Percentiles rank a stretch among this genome's conserved stretches.
Conservation (phyloP, 2,888 invertebrate genomes). For the Phalera bucephala region DNA sequence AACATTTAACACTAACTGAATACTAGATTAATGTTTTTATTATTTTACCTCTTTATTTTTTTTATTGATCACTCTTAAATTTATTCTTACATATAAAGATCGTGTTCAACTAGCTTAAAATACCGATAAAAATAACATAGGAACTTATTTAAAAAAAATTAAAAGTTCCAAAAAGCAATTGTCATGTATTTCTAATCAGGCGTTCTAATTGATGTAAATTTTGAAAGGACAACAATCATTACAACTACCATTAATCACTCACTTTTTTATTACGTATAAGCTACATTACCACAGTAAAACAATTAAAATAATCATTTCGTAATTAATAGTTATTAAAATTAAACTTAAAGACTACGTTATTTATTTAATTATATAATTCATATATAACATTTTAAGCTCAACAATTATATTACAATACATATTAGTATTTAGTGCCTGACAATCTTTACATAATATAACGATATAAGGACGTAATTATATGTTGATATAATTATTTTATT, state of each 20-base stretch:
- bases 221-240: background rate
- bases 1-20: too few relatives aligned
- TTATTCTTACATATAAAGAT: too few relatives aligned
- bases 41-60: too few relatives aligned
- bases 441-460: conserved; percentile 15
- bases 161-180: too few relatives aligned
- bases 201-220: conserved; percentile 18
- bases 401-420: conserved; percentile 24
- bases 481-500: conserved; percentile 7
- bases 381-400: conserved; percentile 38
- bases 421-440: conserved; percentile 38
- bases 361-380: conserved; percentile 25
- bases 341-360: conserved; percentile 8
- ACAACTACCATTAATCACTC: background rate
- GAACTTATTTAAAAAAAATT: too few relatives aligned
- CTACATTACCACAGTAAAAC: background rate
- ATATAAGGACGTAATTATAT: conserved; percentile 22
- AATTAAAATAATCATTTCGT: background rate
- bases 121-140: too few relatives aligned
- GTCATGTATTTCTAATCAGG: too few relatives aligned
- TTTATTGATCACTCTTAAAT: too few relatives aligned
- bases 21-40: too few relatives aligned
- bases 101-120: too few relatives aligned
- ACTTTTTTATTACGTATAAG: background rate
- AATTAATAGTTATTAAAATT: background rate